Base-by-base conservation (phyloP, 2,113 vertebrate species). In the Tetrao urogallus region DNA sequence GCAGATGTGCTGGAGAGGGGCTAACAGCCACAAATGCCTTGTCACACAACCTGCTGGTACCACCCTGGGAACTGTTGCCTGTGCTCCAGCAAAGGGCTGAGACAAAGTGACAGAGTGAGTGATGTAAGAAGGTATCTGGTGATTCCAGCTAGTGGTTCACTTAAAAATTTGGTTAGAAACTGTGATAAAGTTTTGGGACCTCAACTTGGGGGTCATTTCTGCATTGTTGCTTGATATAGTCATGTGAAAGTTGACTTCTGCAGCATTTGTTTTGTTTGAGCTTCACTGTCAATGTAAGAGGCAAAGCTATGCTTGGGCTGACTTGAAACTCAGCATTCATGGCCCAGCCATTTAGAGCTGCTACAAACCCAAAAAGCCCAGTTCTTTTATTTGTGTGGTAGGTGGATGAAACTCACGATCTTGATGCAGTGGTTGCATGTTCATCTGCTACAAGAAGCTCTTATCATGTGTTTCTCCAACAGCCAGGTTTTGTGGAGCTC, bases 91-190 rank as follows among this genome's bases (percentile, higher is more conserved):
- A 2, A 71, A 50, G 13, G 36, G 40, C 42, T 25, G 22, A 20
- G 25, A 11, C 0, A 1, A 11, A 40, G 52, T 0, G 0, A 24
- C 0, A 17, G 2, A 17, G 38, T 15, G 22, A 30, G 4, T 42
- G 50, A 30, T 12, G 16, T 27, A 57, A 32, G 40, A 30, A 50
- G 24, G 13, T 24, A 15, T 14, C 38, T 18, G 3, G 38, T 43
- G 42, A 14, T 28, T 56, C 7, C 64, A 79, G n/a, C 18, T 47
- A 67, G 47, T n/a, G 58, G 42, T 63, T 63, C 18, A 3, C 32
- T 47, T 47, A 30, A 72, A 75, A 86, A 70, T 56, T 34, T 52
- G 43, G 12, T 43, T 32, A 70, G 66, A 86, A 86, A 61, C 13
- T 24, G 12, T 3, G 16, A 10, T 16, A 38, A 38, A 25, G 13